Evolutionary conservation across 2,797 vertebrate genomes (phyloP).

Genomic region (Enteromius trimaculatus): DNA sequence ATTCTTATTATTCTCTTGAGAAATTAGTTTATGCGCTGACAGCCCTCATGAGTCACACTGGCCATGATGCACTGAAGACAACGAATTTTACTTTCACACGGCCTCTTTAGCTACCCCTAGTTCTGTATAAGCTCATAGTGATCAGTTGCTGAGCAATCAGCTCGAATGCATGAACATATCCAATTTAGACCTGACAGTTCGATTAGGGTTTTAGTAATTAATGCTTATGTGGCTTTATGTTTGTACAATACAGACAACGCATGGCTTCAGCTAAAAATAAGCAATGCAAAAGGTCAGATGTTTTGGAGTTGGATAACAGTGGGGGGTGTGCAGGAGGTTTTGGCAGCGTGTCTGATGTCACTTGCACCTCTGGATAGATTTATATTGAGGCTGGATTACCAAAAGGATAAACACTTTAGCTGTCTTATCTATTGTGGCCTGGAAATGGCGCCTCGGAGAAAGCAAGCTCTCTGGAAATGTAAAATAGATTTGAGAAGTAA

Average conservation of each 20-base stretch:
- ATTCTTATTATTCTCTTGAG: slow-evolving; percentile 28
- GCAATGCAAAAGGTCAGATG: slow-evolving; percentile 11
- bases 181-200: slow-evolving; percentile 37
- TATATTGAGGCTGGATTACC: slow-evolving; percentile 49
- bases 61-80: neutral
- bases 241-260: neutral
- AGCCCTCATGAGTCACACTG: slow-evolving; percentile 22
- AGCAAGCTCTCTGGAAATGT: slow-evolving; percentile 40
- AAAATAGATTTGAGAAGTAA: slow-evolving; percentile 28
- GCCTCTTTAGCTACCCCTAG: neutral
- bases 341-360: slow-evolving; percentile 14
- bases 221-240: neutral
- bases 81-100: slow-evolving; percentile 12
- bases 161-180: slow-evolving; percentile 29
- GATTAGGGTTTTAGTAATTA: slow-evolving; percentile 21
- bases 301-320: neutral
- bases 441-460: slow-evolving; percentile 36
- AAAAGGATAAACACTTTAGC: slow-evolving; percentile 52
- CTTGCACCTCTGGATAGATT: slow-evolving; percentile 41
- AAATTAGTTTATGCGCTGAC: slow-evolving; percentile 18
- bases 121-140: slow-evolving; percentile 9
- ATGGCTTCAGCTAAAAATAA: neutral
- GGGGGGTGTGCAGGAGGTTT: neutral
- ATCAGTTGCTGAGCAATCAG: slow-evolving; percentile 34
- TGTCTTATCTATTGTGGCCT: slow-evolving; percentile 47